Evolutionary conservation across 1,140 invertebrate genomes (phyloP).

Genomic region (Scylla paramamosain): DNA sequence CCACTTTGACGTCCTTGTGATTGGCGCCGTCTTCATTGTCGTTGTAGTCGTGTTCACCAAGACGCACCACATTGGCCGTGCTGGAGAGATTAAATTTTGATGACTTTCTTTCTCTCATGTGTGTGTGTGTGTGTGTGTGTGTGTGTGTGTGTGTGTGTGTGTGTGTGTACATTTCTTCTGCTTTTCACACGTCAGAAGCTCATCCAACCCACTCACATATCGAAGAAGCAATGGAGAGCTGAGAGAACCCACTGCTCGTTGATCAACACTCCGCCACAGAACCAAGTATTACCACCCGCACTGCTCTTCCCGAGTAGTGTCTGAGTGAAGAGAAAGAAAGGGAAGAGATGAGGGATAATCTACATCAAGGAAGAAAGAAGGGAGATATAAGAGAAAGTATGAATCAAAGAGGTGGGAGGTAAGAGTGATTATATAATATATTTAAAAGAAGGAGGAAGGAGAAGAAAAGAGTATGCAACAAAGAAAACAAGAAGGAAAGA

Average conservation of each 20-base stretch:
- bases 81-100: background rate
- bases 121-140: too few relatives aligned
- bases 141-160: too few relatives aligned
- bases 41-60: constrained; percentile 75
- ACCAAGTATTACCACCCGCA: background rate
- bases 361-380: too few relatives aligned
- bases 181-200: too few relatives aligned
- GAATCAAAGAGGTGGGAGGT: too few relatives aligned
- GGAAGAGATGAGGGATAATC: too few relatives aligned
- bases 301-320: background rate
- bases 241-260: constrained; percentile 11
- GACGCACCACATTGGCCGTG: constrained; percentile 42
- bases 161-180: too few relatives aligned
- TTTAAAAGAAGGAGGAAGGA: too few relatives aligned
- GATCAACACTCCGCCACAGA: background rate
- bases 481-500: background rate
- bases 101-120: too few relatives aligned
- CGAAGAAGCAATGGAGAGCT: constrained; percentile 23
- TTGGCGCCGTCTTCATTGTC: constrained; percentile 26
- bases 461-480: background rate
- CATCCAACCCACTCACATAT: background rate
- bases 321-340: background rate
- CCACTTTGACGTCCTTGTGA: constrained; percentile 46
- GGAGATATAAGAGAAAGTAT: background rate
- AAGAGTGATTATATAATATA: too few relatives aligned